Base-by-base conservation (phyloP, 1,140 invertebrate genomes). In the Hetaerina americana region DNA sequence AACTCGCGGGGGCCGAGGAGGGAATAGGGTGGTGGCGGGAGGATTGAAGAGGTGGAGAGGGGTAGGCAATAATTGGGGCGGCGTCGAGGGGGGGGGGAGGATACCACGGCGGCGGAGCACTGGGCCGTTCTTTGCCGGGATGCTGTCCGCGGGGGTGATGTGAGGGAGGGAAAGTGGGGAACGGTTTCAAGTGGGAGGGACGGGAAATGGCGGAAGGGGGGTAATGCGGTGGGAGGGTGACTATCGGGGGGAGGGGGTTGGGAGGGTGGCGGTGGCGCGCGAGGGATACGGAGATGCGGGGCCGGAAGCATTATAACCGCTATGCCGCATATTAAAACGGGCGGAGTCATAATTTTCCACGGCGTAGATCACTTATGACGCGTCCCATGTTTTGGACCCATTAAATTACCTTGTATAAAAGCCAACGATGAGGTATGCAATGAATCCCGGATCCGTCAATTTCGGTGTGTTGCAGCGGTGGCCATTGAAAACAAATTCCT, bases 341-440 rank as follows among this genome's bases (percentile, higher is more conserved):
- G 40, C 3, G 22, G 2, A 57, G 40, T 57, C 40, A 57, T 57
- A 57, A 57, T 57, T 57, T 57, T 57, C 40, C 40, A 57, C 40
- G 2, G 40, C 40, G 40, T 57, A 57, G 40, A 57, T 57, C 40
- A 57, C 40, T 57, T 57, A 57, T 57, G 40, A 57, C 40, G 40
- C 40, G 40, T 57, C 40, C 40, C 40, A 57, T 57, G 40, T 10
- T 57, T 57, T n/a, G 2, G 15, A 12, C 40, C 40, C 22, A 57
- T 57, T 57, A 57, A 57, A 57, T 57, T 57, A 57, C 40, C 40
- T 57, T 57, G 40, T 57, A 57, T 57, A 57, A 57, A 57, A 57
- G 40, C 40, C 40, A 57, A 57, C 40, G 40, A 57, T 57, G 40
- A 57, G 40, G 40, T 57, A 57, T 57, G 40, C 40, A 57, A 57